Evolutionary conservation across 1,140 invertebrate species (phyloP), one percentile per base, ranked within the genome.

Genomic region (Paralvinella palmiformis): DNA sequence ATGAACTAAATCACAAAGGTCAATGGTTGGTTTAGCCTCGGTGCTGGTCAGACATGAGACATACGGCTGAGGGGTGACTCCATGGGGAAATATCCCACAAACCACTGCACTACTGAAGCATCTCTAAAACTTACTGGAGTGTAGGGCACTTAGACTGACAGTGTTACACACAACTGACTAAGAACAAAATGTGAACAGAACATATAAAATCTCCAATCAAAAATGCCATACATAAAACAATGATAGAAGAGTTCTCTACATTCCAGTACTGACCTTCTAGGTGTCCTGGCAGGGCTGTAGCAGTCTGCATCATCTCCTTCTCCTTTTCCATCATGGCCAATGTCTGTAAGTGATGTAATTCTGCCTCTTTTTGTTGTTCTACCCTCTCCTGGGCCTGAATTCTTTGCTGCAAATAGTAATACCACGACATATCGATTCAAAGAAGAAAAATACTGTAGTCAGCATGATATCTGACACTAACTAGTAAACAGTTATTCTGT

Each of bases 331-430:
- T 45, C 29, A 65, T 10, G n/a, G 63, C 63, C 24, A 48, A 27
- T 24, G 62, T 56, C 45, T 65, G 63, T n/a, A 65, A 20, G 6
- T n/a, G 36, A 2, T 41, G 59, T 22, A 65, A 53, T 37, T 61
- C 48, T 20, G 35, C 44, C 52, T 63, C 59, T 65, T 63, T 53
- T 17, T 44, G 59, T n/a, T n/a, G 10, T n/a, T 52, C 48, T 10
- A 52, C 48, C 15, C 24, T 7, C 3, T 22, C 48, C n/a, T 52
- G 48, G 24, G 48, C 48, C 31, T 52, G 48, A 10, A 52, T 22
- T 29, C 24, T 52, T 52, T 52, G 48, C 48, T 52, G 31, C 48
- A 52, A 52, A 44, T 44, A n/a, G 13, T 44, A 15, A 0, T n/a
- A 44, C 37, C n/a, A 44, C 13, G 13, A 52, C 31, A 22, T 17